Base-by-base conservation (phyloP, 2,113 vertebrate genomes). In the Cynoglossus semilaevis region DNA sequence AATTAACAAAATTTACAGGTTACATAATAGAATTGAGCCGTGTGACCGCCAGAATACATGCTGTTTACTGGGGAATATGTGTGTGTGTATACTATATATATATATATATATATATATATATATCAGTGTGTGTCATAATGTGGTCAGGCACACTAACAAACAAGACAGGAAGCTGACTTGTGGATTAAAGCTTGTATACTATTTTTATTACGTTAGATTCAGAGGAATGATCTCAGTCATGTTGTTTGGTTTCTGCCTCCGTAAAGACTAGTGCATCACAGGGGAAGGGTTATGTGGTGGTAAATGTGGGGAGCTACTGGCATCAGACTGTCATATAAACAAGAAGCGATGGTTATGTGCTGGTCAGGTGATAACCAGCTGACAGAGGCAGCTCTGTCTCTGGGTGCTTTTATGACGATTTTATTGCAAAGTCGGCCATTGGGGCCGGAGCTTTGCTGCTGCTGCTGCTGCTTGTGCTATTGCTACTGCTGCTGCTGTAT, bases 391-490 rank as follows among this genome's bases (percentile, higher is more conserved):
- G 54, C 59, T 65, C 57, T 41, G 37, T 61, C 51, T 68, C 34
- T 19, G 15, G 48, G 58, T 29, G 61, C 47, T 52, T 66, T 42
- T 51, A 59, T 60, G 36, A 63, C 58, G 51, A 38, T 44, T 37
- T 44, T 37, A 59, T 47, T 72, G 65, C 78, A 75, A 83, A 69
- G 70, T 59, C 40, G 63, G 36, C 51, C 67, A 51, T 67, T 52
- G 37, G 67, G 50, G 63, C 58, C 51, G 15, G 46, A 74, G 72
- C 72, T 54, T 66, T 47, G 70, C 79, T 74, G 75, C 75, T 77
- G 81, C 76, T 68, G 61, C 77, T 74, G 68, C 72, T 77, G 71
- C 83, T 82, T 58, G 67, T 73, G 74, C 80, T 71, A 74, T 74
- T 62, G 78, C 73, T 29, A 6, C 22, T 29, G 22, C 22, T 29